Percentiles rank a stretch among this genome's conserved stretches.
phyloP scores from a whole-genome alignment of 2,888 invertebrate genomes.

The Prenolepis imparis region DNA sequence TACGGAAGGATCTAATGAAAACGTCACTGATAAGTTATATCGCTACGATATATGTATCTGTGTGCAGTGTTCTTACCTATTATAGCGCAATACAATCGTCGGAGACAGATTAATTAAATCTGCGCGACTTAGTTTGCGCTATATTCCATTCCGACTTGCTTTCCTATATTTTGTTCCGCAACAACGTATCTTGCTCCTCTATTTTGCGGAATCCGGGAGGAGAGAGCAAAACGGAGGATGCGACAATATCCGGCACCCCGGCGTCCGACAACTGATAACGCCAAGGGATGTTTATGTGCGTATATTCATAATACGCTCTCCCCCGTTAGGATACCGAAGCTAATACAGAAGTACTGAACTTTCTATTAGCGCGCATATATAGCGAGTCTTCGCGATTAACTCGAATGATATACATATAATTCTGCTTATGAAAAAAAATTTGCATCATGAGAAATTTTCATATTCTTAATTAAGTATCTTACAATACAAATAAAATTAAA shows the following conservation, averaged over 20 bases:
- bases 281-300: conserved; percentile 86
- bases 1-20: conserved; percentile 12
- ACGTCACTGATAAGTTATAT: conserved; percentile 10
- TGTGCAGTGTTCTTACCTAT: neutral
- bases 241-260: conserved; percentile 86
- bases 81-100: conserved; percentile 4
- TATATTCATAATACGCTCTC: conserved; percentile 84
- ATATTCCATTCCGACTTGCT: conserved; percentile 45
- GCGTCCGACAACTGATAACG: conserved; percentile 87
- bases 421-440: neutral
- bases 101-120: conserved; percentile 51
- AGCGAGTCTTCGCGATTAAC: neutral
- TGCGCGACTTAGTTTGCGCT: conserved; percentile 32
- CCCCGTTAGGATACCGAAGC: conserved; percentile 77
- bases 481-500: neutral
- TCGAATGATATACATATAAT: neutral
- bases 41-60: neutral
- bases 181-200: conserved; percentile 43
- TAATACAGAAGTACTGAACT: conserved; percentile 42
- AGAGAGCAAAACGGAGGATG: conserved; percentile 85
- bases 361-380: conserved; percentile 2
- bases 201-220: conserved; percentile 55
- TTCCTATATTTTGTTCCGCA: conserved; percentile 65
- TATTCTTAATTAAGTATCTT: neutral
- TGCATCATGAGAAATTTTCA: neutral